A percentile compares a stretch with the other conserved stretches of the same genome.
phyloP scores from a whole-genome alignment of 2,797 vertebrate species.

The Limosa lapponica region DNA sequence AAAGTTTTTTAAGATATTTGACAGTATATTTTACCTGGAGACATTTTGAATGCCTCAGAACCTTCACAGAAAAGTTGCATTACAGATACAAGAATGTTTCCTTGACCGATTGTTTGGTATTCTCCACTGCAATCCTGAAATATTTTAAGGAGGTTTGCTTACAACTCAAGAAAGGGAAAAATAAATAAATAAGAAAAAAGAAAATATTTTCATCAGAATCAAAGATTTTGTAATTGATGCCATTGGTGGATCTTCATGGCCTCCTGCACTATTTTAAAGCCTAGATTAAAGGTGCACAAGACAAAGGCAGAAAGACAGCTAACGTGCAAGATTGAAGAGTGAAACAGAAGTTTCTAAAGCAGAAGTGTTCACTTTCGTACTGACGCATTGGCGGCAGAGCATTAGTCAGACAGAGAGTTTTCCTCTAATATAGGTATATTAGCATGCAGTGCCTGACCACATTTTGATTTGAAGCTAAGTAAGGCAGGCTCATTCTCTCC shows the following conservation, averaged over 20 bases:
- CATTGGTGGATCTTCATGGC: background rate
- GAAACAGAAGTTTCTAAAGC: background rate
- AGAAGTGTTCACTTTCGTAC: background rate
- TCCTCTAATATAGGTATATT: background rate
- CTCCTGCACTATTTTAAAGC: background rate
- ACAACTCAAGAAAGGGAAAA: background rate
- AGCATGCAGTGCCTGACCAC: constrained; percentile 6
- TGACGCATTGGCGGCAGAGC: background rate
- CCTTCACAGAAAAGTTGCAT: background rate
- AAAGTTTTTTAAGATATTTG: background rate
- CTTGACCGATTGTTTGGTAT: background rate
- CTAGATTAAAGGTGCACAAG: background rate
- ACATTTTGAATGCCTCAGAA: background rate
- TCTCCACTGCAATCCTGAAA: background rate
- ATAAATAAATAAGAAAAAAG: background rate
- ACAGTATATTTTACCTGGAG: background rate
- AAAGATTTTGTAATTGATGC: background rate
- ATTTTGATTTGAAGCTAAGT: constrained; percentile 3
- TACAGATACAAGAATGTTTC: background rate
- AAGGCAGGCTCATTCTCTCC: background rate
- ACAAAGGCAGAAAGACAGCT: background rate
- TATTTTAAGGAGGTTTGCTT: background rate
- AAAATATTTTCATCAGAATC: background rate
- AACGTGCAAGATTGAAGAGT: background rate
- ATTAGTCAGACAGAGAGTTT: constrained; percentile 18